Conservation (phyloP, 2,113 vertebrate species). For the Toxotes jaculatrix region DNA sequence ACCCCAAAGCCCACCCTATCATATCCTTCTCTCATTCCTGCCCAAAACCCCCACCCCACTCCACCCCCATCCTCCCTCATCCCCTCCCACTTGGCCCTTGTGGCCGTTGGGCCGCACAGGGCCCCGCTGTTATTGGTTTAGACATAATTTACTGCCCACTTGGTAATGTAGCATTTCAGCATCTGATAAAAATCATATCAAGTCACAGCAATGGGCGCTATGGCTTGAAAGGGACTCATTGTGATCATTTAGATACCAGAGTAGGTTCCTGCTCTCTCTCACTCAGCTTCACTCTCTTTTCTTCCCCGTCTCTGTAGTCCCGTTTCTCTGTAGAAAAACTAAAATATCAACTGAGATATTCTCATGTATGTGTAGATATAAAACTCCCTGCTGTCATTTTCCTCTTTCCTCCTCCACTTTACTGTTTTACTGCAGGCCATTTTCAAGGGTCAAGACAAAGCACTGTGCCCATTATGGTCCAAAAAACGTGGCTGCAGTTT, state of each 20-base stretch:
- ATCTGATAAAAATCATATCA: constrained; percentile 93
- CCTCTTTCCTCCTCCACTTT: constrained; percentile 16
- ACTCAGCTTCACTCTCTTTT: constrained; percentile 30
- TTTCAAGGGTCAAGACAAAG: constrained; percentile 78
- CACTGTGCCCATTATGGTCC: constrained; percentile 75
- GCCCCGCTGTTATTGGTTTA: constrained; percentile 89
- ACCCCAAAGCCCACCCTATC: constrained; percentile 66
- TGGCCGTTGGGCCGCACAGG: constrained; percentile 83
- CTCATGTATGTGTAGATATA: constrained; percentile 36
- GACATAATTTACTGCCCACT: constrained; percentile 93
- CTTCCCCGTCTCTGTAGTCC: constrained; percentile 3
- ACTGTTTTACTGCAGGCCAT: constrained; percentile 56
- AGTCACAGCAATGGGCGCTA: constrained; percentile 85
- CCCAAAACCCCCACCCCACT: constrained; percentile 52
- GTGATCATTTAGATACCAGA: constrained; percentile 88
- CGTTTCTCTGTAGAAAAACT: constrained; percentile 22
- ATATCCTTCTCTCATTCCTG: constrained; percentile 83
- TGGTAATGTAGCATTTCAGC: constrained; percentile 91
- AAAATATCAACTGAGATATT: constrained; percentile 35
- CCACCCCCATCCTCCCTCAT: constrained; percentile 61
- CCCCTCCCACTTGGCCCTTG: constrained; percentile 80
- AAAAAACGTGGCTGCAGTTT: constrained; percentile 70
- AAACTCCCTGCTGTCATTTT: constrained; percentile 29
- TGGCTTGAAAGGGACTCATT: constrained; percentile 86
- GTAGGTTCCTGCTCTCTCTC: constrained; percentile 74